A percentile compares a stretch with the other conserved stretches of the same genome.
Conservation (phyloP, 2,113 vertebrate genomes). For the Ranitomeya variabilis region DNA sequence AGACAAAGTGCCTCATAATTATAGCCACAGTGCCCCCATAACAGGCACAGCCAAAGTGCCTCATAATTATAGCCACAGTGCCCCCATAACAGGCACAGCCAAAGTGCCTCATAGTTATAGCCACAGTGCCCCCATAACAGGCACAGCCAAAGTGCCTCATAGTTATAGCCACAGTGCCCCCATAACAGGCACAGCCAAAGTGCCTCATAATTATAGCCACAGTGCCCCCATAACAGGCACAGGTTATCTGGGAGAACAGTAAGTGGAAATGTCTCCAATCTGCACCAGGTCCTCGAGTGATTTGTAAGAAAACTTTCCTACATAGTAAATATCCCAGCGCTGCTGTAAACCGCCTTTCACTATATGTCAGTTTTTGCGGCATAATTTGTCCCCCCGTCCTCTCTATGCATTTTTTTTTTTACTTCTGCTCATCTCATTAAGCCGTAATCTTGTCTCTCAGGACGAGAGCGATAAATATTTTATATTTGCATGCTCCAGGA, state of each 20-base stretch:
- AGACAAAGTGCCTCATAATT: too few relatives aligned
- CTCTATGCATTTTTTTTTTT: not conserved
- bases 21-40: too few relatives aligned
- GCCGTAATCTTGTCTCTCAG: slow-evolving; percentile 34
- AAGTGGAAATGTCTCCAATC: not conserved
- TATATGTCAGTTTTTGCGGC: not conserved
- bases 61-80: too few relatives aligned
- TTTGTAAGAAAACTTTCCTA: not conserved
- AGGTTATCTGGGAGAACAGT: not conserved
- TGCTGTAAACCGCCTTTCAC: not conserved
- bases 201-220: too few relatives aligned
- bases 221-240: too few relatives aligned
- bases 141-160: too few relatives aligned
- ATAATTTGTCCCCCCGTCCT: slow-evolving; percentile 16
- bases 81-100: too few relatives aligned
- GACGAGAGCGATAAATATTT: slow-evolving; percentile 48
- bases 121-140: too few relatives aligned
- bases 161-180: too few relatives aligned
- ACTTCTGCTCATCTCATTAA: slow-evolving; percentile 21
- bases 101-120: too few relatives aligned
- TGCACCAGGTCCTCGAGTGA: not conserved
- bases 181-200: too few relatives aligned
- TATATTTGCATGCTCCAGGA: slow-evolving; percentile 29
- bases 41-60: too few relatives aligned
- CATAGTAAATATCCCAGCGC: not conserved